These are phyloP conservation scores for Sebastes iracundus DNA, from an alignment of 2,797 vertebrate genomes.

Conservation along the genomic window DNA sequence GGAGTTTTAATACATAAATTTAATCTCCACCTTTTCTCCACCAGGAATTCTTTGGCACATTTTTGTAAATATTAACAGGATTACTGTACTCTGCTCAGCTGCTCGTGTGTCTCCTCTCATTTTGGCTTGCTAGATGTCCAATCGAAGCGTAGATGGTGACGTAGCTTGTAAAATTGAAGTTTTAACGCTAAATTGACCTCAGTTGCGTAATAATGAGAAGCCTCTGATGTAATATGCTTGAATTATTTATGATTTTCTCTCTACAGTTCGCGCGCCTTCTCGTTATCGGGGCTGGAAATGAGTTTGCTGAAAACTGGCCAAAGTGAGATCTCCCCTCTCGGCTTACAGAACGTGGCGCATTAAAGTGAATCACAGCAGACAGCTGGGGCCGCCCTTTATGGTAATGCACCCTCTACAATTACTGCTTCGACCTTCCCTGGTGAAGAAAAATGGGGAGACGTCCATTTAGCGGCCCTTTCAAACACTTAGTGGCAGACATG, in stretches of 20 bases:
- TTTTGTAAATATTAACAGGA: not conserved
- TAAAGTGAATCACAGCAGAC: constrained; percentile 86
- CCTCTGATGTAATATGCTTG: constrained; percentile 38
- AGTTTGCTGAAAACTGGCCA: constrained; percentile 75
- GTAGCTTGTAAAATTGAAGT: constrained; percentile 35
- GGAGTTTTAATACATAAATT: not conserved
- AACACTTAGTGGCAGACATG: constrained; percentile 84
- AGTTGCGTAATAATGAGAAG: constrained; percentile 46
- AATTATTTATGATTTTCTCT: constrained; percentile 71
- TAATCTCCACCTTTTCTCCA: not conserved
- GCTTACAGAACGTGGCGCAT: constrained; percentile 69
- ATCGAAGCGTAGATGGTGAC: not conserved
- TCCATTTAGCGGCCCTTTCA: constrained; percentile 74
- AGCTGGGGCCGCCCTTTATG: constrained; percentile 86
- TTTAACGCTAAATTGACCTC: constrained; percentile 55
- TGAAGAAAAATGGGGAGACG: constrained; percentile 78
- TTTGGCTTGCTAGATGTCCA: not conserved
- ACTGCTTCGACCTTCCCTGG: constrained; percentile 86
- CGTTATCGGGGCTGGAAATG: constrained; percentile 60
- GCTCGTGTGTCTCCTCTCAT: not conserved
- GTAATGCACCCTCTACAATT: constrained; percentile 86
- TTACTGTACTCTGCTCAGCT: not conserved
- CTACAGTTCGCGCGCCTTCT: constrained; percentile 50
- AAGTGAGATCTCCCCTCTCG: constrained; percentile 67
- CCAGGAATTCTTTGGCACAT: not conserved